These are phyloP conservation scores for pig (Sus scrofa) DNA, from an alignment of 2,113 vertebrate genomes.

Conservation along the genomic window T2T-Sscrofa CM000812.6:273059501-273060000, in stretches of 20 bases:
- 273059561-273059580: too few relatives aligned
- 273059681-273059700: too few relatives aligned
- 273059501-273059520: not conserved
- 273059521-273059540: not conserved
- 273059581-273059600: not conserved
- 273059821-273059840: too few relatives aligned
- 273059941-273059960: not conserved
- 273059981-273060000: not conserved
- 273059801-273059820: too few relatives aligned
- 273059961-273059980: not conserved
- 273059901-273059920: not conserved
- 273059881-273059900: not conserved
- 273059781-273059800: too few relatives aligned
- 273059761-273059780: too few relatives aligned
- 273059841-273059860: too few relatives aligned
- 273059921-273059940: not conserved
- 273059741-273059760: too few relatives aligned
- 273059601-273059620: not conserved
- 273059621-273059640: not conserved
- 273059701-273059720: too few relatives aligned
- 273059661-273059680: too few relatives aligned
- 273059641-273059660: not conserved
- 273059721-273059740: too few relatives aligned
- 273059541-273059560: not conserved
- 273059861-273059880: too few relatives aligned